Evolutionary conservation across 30 jellyfish, hydroid and myxozoan species (phyloP).

Genomic region (Mastigias papua): DNA sequence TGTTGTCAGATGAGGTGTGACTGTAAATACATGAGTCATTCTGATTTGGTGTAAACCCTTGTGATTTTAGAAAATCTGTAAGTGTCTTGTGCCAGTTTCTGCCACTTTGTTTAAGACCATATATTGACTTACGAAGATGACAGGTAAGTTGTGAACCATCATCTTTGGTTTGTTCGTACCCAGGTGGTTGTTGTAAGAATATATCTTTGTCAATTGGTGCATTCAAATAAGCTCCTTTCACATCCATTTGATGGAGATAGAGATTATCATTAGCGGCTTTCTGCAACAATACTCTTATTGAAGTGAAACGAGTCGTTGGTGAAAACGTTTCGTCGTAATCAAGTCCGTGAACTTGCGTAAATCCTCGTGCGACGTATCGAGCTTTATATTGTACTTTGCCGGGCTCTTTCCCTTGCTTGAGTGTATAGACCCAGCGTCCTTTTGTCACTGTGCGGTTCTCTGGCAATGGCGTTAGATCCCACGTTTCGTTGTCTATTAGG

Average conservation of each 20-base stretch:
- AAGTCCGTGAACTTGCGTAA: background rate
- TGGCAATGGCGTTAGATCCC: slow-evolving; percentile 33
- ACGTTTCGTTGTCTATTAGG: slow-evolving; percentile 23
- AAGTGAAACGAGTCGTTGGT: slow-evolving; percentile 40
- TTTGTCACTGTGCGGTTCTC: slow-evolving; percentile 13
- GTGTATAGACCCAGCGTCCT: slow-evolving; percentile 58
- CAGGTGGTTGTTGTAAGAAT: slow-evolving; percentile 20
- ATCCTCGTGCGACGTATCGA: slow-evolving; percentile 40
- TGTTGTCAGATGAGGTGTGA: background rate
- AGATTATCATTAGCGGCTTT: slow-evolving; percentile 38
- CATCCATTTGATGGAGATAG: slow-evolving; percentile 51
- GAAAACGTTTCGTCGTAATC: slow-evolving; percentile 57
- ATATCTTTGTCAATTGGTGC: slow-evolving; percentile 49
- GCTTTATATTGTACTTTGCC: slow-evolving; percentile 28
- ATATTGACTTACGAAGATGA: slow-evolving; percentile 20
- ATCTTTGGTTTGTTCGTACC: slow-evolving; percentile 8
- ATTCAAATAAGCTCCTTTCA: slow-evolving; percentile 19
- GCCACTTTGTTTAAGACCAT: slow-evolving; percentile 29
- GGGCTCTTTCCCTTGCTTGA: slow-evolving; percentile 29
- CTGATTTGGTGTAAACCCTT: slow-evolving; percentile 27
- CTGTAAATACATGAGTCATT: slow-evolving; percentile 1
- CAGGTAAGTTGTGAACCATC: slow-evolving; percentile 10
- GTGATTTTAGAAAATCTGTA: slow-evolving; percentile 22
- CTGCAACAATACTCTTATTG: slow-evolving; percentile 38
- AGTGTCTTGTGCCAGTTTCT: slow-evolving; percentile 27